phyloP scores from a whole-genome alignment of 2,113 vertebrate species.

The Psilopogon haemacephalus region DNA sequence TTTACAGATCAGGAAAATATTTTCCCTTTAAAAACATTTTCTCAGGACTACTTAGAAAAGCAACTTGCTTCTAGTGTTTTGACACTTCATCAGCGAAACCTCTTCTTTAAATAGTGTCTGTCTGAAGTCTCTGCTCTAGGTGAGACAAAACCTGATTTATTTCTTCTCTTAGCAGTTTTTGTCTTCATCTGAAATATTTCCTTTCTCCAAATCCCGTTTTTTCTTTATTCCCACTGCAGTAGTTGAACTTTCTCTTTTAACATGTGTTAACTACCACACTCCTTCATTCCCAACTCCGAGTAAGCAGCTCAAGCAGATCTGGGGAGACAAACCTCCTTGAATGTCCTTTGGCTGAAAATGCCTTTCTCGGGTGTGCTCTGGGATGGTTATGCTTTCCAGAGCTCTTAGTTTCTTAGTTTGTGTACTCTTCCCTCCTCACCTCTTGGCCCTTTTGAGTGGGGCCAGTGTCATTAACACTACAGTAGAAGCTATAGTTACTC shows the following conservation, averaged over 20 bases:
- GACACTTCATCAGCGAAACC: not conserved
- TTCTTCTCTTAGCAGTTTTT: not conserved
- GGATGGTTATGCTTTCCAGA: not conserved
- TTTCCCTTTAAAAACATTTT: not conserved
- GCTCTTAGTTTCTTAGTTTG: not conserved
- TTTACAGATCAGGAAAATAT: not conserved
- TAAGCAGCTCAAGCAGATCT: not conserved
- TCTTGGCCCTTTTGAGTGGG: not conserved
- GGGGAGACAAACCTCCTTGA: not conserved
- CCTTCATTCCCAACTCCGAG: not conserved
- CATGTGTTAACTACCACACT: accelerated
- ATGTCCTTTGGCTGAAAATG: not conserved
- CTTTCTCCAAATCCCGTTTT: not conserved
- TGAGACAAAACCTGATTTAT: not conserved
- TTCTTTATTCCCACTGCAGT: not conserved
- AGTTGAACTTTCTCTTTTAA: not conserved
- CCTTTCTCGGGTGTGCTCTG: not conserved
- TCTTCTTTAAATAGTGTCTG: not conserved
- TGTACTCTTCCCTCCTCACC: not conserved
- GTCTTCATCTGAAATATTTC: not conserved
- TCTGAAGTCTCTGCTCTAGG: not conserved
- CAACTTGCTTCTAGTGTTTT: not conserved
- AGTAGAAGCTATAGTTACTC: not conserved
- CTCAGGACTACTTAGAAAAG: not conserved
- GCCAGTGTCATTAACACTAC: not conserved